Conservation (phyloP, 2,797 vertebrate genomes). For the Lepilemur ruficaudatus region DNA sequence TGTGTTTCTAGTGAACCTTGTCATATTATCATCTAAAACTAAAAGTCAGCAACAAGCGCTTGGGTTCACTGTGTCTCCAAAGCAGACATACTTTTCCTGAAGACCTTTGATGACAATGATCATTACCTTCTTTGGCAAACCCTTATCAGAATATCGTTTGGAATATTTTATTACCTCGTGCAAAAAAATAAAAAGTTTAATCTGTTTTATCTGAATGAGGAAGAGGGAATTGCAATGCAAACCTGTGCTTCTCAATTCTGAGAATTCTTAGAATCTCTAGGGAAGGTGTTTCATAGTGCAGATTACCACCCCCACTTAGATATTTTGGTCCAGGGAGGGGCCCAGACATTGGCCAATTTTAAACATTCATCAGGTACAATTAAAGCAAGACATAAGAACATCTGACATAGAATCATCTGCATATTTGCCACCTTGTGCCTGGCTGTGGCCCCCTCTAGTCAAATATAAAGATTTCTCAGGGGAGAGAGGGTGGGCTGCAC, state of each 20-base stretch:
- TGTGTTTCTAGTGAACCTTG: slow-evolving; percentile 75
- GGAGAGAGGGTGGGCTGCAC: background rate
- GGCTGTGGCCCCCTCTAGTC: background rate
- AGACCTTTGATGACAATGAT: slow-evolving; percentile 33
- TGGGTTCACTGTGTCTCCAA: background rate
- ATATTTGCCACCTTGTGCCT: background rate
- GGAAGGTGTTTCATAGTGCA: background rate
- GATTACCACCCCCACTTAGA: background rate
- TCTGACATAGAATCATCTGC: background rate
- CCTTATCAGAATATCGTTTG: slow-evolving; percentile 23
- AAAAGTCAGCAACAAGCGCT: slow-evolving; percentile 50
- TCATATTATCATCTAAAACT: slow-evolving; percentile 60
- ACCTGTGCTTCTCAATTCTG: background rate
- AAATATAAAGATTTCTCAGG: background rate
- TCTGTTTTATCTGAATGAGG: background rate
- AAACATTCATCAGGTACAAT: background rate
- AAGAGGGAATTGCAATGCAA: background rate
- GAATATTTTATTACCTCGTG: slow-evolving; percentile 29
- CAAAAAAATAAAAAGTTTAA: background rate
- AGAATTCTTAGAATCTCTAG: background rate
- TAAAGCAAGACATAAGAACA: background rate
- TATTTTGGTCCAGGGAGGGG: background rate
- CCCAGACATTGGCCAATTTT: background rate
- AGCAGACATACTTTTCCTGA: slow-evolving; percentile 39
- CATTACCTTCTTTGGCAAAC: slow-evolving; percentile 33